Evolutionary conservation across 1,140 invertebrate genomes (phyloP).

Genomic region (Aphidius gifuensis): DNA sequence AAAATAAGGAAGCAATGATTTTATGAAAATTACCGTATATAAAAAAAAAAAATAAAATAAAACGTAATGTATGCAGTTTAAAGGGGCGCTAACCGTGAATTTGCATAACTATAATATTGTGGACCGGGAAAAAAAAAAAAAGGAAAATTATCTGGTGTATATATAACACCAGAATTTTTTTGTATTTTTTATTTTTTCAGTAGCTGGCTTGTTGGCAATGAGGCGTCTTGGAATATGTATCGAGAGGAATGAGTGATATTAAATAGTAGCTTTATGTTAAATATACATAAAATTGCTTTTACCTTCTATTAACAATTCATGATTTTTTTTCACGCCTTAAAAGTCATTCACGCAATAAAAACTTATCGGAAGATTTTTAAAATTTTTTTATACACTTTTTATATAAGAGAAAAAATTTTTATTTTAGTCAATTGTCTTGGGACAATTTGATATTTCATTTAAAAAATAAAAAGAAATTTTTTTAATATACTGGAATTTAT

Average conservation of each 20-base stretch:
- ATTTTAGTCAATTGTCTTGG: too few species aligned
- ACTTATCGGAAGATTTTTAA: constrained; percentile 38
- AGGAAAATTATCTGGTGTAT: not conserved
- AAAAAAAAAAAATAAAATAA: constrained; percentile 51
- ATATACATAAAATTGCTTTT: constrained; percentile 56
- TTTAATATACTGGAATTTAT: too few species aligned
- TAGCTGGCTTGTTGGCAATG: constrained; percentile 19
- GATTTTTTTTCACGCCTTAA: constrained; percentile 47
- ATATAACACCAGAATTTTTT: not conserved
- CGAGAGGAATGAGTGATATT: constrained; percentile 9
- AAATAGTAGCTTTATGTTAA: constrained; percentile 42
- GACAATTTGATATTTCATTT: too few species aligned
- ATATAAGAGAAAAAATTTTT: too few species aligned
- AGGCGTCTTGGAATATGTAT: constrained; percentile 45
- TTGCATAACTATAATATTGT: constrained; percentile 13
- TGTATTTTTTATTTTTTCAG: too few species aligned
- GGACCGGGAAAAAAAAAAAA: constrained; percentile 3
- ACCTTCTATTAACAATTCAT: constrained; percentile 56
- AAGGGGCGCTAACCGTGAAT: constrained; percentile 27
- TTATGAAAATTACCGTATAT: constrained; percentile 50
- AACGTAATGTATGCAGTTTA: constrained; percentile 50
- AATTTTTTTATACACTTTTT: not conserved
- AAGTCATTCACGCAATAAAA: constrained; percentile 41
- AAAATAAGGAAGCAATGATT: constrained; percentile 34
- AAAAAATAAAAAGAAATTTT: too few species aligned